phyloP scores from a whole-genome alignment of 2,888 invertebrate genomes.

The Macrophya alboannulata region DNA sequence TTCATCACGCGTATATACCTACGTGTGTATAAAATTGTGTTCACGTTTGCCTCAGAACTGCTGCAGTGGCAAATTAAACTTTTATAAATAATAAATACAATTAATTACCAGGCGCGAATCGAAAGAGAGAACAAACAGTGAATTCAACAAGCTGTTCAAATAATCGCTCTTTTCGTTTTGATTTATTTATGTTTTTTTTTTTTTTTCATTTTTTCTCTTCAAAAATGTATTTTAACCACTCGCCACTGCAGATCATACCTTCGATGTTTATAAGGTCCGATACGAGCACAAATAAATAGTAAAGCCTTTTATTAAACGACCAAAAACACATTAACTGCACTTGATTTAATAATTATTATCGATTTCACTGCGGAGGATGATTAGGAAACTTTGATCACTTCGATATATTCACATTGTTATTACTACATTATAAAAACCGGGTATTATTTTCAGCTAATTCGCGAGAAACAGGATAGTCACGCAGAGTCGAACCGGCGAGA shows the following conservation, averaged over 20 bases:
- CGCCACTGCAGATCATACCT: background rate
- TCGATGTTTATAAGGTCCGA: conserved; percentile 15
- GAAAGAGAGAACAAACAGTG: conserved; percentile 4
- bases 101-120: background rate
- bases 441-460: background rate
- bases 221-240: background rate
- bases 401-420: background rate
- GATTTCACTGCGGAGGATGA: background rate
- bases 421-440: background rate
- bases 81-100: conserved; percentile 11
- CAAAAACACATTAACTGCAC: background rate
- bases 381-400: background rate
- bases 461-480: background rate
- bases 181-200: no score
- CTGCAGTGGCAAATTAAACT: background rate
- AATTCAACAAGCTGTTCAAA: background rate
- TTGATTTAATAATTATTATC: background rate
- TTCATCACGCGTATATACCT: background rate
- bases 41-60: background rate
- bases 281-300: background rate
- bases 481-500: background rate
- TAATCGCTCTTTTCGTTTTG: background rate
- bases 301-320: background rate
- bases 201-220: no score
- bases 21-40: background rate